A percentile compares a stretch with the other conserved stretches of the same genome.
These are phyloP conservation scores for Sphyrna mokarran DNA, from an alignment of 2,113 vertebrate genomes.

Conservation along the genomic window DNA sequence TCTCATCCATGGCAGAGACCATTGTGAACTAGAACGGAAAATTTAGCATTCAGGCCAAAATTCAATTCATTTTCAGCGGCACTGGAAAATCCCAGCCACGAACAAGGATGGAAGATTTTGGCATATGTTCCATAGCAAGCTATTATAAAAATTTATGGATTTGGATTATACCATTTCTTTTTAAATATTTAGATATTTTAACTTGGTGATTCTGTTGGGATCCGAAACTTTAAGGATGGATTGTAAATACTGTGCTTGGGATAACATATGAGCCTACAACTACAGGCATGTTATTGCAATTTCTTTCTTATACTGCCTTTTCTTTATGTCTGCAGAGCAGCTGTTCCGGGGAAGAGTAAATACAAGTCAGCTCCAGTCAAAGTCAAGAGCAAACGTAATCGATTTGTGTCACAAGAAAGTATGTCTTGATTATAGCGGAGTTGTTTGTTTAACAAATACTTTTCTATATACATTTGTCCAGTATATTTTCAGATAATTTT, in stretches of 20 bases:
- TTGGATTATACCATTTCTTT: not conserved
- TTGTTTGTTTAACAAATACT: not conserved
- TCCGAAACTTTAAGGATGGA: not conserved
- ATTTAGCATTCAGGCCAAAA: too few relatives aligned
- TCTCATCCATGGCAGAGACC: too few relatives aligned
- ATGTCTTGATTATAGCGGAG: conserved; percentile 46
- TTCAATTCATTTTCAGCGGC: too few relatives aligned
- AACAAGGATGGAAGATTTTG: too few relatives aligned
- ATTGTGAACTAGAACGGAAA: too few relatives aligned
- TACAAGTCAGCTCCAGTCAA: conserved; percentile 61
- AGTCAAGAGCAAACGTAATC: conserved; percentile 63
- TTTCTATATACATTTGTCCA: not conserved
- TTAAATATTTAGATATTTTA: not conserved
- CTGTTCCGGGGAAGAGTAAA: conserved; percentile 72
- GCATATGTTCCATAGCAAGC: not conserved
- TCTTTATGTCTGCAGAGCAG: conserved; percentile 54
- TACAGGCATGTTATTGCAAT: not conserved
- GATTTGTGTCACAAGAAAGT: conserved; percentile 62
- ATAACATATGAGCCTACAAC: not conserved
- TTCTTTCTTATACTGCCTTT: not conserved
- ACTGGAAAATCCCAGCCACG: too few relatives aligned
- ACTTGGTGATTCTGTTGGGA: not conserved
- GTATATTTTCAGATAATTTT: not conserved
- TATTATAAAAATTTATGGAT: not conserved
- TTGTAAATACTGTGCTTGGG: not conserved